Evolutionary conservation across 2,113 vertebrate species (phyloP).

Genomic region (Ictidomys tridecemlineatus): DNA sequence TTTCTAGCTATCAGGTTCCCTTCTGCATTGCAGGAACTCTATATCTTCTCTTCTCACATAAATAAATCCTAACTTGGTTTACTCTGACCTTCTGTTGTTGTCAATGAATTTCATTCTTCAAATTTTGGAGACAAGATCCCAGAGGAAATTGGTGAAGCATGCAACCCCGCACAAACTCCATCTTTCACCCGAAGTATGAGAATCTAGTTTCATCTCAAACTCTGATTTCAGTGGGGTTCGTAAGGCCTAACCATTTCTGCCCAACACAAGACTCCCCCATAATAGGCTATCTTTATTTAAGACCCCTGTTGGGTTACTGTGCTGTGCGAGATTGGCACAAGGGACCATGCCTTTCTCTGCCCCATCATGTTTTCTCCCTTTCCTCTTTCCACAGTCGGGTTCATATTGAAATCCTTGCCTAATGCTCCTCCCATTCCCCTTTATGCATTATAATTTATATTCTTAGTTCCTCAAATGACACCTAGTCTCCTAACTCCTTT

Average conservation of each 20-base stretch:
- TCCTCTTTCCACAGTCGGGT: background rate
- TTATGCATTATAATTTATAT: background rate
- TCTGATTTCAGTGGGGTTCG: background rate
- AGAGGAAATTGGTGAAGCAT: too few species aligned
- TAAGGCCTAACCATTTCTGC: background rate
- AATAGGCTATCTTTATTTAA: background rate
- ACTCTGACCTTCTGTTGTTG: too few species aligned
- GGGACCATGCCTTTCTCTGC: fast-evolving
- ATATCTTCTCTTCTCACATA: too few species aligned
- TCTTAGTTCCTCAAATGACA: background rate
- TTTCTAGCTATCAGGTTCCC: too few species aligned
- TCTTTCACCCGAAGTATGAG: too few species aligned
- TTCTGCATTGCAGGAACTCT: too few species aligned
- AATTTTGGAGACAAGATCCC: too few species aligned
- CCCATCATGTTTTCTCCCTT: background rate
- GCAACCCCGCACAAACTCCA: too few species aligned
- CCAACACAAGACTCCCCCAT: background rate
- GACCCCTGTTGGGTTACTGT: background rate
- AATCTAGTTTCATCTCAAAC: too few species aligned
- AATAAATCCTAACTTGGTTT: too few species aligned
- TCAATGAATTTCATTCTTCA: too few species aligned
- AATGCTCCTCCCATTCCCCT: background rate
- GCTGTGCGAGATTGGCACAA: background rate
- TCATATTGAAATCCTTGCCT: background rate
- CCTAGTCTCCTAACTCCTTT: background rate